Evolutionary conservation across 2,797 vertebrate species (phyloP), one percentile per base, ranked within the genome.

Genomic region (Phaenicophaeus curvirostris): DNA sequence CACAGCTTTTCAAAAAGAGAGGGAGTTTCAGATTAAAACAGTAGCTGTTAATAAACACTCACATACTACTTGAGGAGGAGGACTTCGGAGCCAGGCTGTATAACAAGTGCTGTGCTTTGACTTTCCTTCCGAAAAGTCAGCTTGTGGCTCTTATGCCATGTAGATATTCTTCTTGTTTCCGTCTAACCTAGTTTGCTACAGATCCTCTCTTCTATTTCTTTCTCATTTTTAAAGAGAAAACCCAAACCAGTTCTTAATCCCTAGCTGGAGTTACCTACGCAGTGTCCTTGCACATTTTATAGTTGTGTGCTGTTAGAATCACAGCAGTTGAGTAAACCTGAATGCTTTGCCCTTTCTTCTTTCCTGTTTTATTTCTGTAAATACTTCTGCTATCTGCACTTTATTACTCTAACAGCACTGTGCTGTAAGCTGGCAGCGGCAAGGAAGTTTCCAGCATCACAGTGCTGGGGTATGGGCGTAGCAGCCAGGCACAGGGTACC

Each of bases 401-500:
- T 57, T 42, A 16, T 58, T 74, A 75, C 54, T 81, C 5, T 30
- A 61, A 24, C 42, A 77, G 41, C 65, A 31, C 31, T 0, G 0
- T 9, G 15, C 76, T 71, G 16, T 63, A 57, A 61, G 65, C 61
- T 86, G 73, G 41, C 63, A 82, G 42, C 0, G 0, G 8, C 0
- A 2, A 41, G 57, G 63, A 66, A 13, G 39, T 76, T 91, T 79
- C 46, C 55, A 46, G 46, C n/a, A 19, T 27, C 0, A 0, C 3
- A 2, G 33, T 55, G 71, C 50, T 81, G 69, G 27, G 57, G 6
- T 35, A 3, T 2, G 4, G n/a, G 10, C 2, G 1, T 39, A 59
- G 48, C 1, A 1, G 21, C n/a, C 0, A 2, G 61, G 76, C 19
- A 18, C 42, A 28, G 62, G 21, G 42, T 66, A 35, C 12, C 3